These are phyloP conservation scores for Ptychoptera albimana DNA, from an alignment of 2,888 invertebrate genomes.

Conservation along the genomic window DNA sequence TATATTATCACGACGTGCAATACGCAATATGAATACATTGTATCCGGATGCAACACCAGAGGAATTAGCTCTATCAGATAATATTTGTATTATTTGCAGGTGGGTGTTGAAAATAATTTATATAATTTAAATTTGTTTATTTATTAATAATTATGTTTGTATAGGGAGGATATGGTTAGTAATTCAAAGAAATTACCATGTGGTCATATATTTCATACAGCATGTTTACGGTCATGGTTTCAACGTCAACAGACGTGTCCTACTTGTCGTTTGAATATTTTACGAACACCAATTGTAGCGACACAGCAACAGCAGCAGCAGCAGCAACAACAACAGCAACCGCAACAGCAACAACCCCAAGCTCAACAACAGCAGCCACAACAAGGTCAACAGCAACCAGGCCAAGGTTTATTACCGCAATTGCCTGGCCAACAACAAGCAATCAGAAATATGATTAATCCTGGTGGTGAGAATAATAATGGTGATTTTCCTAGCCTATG, in stretches of 20 bases:
- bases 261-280: constrained; percentile 85
- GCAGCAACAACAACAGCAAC: constrained; percentile 16
- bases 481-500: too few relatives aligned
- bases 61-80: constrained; percentile 82
- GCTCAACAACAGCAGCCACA: constrained; percentile 6
- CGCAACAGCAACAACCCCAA: constrained; percentile 4
- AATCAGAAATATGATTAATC: too few relatives aligned
- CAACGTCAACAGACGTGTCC: constrained; percentile 99
- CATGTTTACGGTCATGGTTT: constrained; percentile 97
- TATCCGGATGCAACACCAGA: constrained; percentile 92
- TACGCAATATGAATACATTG: constrained; percentile 94
- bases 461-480: too few relatives aligned
- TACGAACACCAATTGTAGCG: constrained; percentile 35
- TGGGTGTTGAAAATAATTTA: constrained; percentile 11
- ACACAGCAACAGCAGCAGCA: constrained; percentile 22
- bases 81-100: constrained; percentile 97
- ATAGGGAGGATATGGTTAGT: constrained; percentile 47
- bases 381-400: background rate
- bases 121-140: background rate
- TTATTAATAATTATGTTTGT: background rate
- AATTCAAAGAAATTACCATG: constrained; percentile 94
- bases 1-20: constrained; percentile 87
- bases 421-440: constrained; percentile 57
- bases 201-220: constrained; percentile 98
- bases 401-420: constrained; percentile 63